Evolutionary conservation across 2,797 vertebrate genomes (phyloP).

Genomic region (Parotocinclus haroldoi): DNA sequence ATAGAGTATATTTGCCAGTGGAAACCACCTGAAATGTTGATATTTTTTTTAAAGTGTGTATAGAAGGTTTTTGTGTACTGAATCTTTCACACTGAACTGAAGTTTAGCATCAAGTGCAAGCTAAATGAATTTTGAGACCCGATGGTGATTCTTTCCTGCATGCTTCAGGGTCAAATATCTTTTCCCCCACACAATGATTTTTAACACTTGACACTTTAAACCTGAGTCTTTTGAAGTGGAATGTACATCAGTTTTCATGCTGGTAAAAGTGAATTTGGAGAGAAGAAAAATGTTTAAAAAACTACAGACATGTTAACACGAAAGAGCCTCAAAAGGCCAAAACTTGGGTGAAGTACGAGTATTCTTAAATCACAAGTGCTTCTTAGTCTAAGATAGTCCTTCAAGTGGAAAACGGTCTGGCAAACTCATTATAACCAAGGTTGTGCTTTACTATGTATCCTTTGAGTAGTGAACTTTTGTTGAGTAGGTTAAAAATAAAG

Average conservation of each 20-base stretch:
- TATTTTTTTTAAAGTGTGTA: background rate
- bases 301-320: background rate
- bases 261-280: background rate
- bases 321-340: background rate
- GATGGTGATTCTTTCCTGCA: background rate
- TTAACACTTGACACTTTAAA: slow-evolving; percentile 5
- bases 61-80: background rate
- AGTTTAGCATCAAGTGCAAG: slow-evolving; percentile 5
- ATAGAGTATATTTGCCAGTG: background rate
- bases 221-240: background rate
- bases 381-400: slow-evolving; percentile 4
- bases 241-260: background rate
- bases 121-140: slow-evolving; percentile 1
- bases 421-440: slow-evolving; percentile 3
- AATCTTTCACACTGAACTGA: background rate
- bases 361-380: slow-evolving; percentile 7
- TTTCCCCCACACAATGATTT: background rate
- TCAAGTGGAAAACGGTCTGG: background rate
- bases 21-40: background rate
- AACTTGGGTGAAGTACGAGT: background rate
- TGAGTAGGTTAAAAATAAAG: background rate
- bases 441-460: background rate
- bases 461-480: background rate
- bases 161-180: slow-evolving; percentile 4
- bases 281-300: background rate